phyloP scores from a whole-genome alignment of 2,113 vertebrate species.

The Hippocampus mohnikei region DNA sequence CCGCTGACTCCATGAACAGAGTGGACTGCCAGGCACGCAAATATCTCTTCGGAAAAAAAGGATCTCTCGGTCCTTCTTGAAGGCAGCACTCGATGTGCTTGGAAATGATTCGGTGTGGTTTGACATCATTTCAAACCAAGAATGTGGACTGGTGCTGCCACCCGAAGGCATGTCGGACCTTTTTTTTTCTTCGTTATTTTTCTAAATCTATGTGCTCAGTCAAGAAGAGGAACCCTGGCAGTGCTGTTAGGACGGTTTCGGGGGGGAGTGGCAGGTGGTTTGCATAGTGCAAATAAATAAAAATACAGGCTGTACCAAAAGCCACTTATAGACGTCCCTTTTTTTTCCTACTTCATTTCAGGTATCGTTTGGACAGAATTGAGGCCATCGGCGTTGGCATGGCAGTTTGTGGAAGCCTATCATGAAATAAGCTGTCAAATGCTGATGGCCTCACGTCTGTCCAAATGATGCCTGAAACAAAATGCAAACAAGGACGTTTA shows the following conservation, averaged over 20 bases:
- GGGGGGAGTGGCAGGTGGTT: constrained; percentile 24
- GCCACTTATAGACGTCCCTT: background rate
- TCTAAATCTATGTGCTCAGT: constrained; percentile 30
- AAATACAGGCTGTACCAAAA: constrained; percentile 24
- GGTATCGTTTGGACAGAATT: background rate
- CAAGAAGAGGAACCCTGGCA: constrained; percentile 55
- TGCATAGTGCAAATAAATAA: constrained; percentile 74
- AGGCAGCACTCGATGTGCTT: constrained; percentile 27
- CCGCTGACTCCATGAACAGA: background rate
- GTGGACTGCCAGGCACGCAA: background rate
- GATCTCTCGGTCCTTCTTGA: constrained; percentile 18
- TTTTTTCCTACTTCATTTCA: background rate
- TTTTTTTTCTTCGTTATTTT: constrained; percentile 25
- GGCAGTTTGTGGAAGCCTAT: too few species aligned
- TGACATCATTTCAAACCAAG: background rate
- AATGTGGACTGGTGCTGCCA: constrained; percentile 32
- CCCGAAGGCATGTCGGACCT: constrained; percentile 45
- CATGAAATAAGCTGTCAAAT: background rate
- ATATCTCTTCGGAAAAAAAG: background rate
- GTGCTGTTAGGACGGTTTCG: constrained; percentile 47
- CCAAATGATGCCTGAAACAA: background rate
- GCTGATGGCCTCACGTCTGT: background rate
- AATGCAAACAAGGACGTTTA: background rate
- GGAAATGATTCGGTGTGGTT: background rate
- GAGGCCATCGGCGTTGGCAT: too few species aligned